phyloP scores from a whole-genome alignment of 2,113 vertebrate genomes.

The Hippopotamus amphibius region DNA sequence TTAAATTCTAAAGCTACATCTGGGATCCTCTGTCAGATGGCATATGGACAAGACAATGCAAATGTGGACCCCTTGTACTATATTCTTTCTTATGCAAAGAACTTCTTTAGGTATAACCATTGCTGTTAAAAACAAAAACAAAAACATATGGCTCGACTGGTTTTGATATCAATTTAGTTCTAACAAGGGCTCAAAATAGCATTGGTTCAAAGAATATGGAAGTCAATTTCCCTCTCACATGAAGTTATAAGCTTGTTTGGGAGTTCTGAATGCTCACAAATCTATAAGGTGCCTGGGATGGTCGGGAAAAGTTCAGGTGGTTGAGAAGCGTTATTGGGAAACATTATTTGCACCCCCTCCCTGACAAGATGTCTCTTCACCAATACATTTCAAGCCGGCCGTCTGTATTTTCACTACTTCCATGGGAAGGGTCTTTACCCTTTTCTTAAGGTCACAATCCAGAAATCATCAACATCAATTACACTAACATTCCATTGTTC shows the following conservation, averaged over 20 bases:
- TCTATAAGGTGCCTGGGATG: neutral
- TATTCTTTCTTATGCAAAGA: neutral
- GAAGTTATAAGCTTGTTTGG: neutral
- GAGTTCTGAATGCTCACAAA: neutral
- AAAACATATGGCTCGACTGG: neutral
- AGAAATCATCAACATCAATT: neutral
- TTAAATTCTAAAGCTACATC: neutral
- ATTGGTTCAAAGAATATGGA: neutral
- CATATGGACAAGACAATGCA: neutral
- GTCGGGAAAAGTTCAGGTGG: neutral
- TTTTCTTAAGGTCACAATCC: neutral
- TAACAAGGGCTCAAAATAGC: neutral
- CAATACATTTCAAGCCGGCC: neutral
- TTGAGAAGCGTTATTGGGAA: neutral
- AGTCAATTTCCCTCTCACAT: neutral
- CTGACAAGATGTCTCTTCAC: neutral
- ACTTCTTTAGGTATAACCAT: neutral
- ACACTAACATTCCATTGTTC: neutral
- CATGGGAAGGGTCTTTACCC: neutral
- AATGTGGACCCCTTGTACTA: neutral
- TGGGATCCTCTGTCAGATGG: neutral
- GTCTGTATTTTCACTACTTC: neutral
- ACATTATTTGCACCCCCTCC: neutral
- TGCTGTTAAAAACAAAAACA: neutral
- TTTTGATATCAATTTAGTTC: conserved; percentile 13